These are phyloP conservation scores for Hemibagrus wyckioides DNA, from an alignment of 2,113 vertebrate genomes.

Conservation along the genomic window DNA sequence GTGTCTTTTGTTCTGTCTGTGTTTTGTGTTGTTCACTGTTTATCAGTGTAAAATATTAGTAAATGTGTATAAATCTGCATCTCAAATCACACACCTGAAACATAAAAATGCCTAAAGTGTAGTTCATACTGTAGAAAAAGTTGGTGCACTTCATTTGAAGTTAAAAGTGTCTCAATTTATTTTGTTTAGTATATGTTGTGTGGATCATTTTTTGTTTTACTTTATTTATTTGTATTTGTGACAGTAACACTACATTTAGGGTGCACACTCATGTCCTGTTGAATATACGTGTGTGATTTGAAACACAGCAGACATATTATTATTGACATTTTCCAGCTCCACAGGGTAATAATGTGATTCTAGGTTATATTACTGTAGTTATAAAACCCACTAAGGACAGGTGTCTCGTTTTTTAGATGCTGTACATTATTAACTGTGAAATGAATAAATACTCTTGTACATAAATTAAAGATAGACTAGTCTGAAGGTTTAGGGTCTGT, in stretches of 20 bases:
- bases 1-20: neutral
- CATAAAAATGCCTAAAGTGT: neutral
- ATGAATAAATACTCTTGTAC: slow-evolving; percentile 17
- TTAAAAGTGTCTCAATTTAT: neutral
- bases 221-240: neutral
- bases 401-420: neutral
- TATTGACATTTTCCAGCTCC: neutral
- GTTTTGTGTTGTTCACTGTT: neutral
- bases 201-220: neutral
- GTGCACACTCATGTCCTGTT: neutral
- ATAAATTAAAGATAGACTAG: neutral
- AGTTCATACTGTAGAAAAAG: neutral
- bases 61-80: neutral
- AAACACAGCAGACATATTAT: neutral
- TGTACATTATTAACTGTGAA: slow-evolving; percentile 5
- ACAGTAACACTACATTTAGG: neutral
- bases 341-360: neutral
- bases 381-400: neutral
- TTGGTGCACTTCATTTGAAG: neutral
- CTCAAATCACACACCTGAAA: neutral
- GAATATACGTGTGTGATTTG: neutral
- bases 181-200: neutral
- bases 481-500: neutral
- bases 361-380: neutral
- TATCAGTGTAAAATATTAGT: neutral